Percentiles rank a stretch among this genome's conserved stretches.
phyloP scores from a whole-genome alignment of 2,888 invertebrate genomes.

The Neoascia interrupta region DNA sequence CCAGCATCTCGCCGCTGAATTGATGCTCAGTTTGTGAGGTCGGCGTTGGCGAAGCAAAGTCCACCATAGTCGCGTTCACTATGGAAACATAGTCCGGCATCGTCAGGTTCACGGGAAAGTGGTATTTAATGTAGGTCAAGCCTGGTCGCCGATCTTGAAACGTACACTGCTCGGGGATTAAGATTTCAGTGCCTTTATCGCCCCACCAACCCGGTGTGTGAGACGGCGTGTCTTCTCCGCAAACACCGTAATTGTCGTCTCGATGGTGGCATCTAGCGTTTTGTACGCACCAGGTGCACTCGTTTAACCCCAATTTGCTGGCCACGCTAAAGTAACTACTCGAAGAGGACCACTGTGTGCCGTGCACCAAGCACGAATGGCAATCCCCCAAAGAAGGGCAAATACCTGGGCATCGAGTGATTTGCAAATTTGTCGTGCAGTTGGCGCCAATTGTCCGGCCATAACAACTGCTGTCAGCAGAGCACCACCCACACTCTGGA shows the following conservation, averaged over 20 bases:
- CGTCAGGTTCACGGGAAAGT: constrained; percentile 91
- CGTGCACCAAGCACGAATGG: constrained; percentile 91
- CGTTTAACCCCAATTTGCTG: constrained; percentile 87
- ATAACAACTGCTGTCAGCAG: constrained; percentile 89
- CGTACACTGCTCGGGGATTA: constrained; percentile 88
- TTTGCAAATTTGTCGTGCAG: constrained; percentile 94
- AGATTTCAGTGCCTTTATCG: constrained; percentile 87
- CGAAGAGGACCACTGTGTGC: constrained; percentile 78
- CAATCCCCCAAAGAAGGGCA: constrained; percentile 94
- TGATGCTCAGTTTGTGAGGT: constrained; percentile 85
- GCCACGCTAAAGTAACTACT: constrained; percentile 83
- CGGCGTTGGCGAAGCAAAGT: constrained; percentile 87
- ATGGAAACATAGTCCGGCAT: constrained; percentile 94
- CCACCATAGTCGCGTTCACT: constrained; percentile 91
- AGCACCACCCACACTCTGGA: constrained; percentile 97
- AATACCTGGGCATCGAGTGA: constrained; percentile 92
- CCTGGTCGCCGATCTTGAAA: constrained; percentile 90
- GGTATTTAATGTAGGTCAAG: constrained; percentile 92
- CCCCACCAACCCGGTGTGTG: constrained; percentile 96
- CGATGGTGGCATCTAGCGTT: constrained; percentile 93
- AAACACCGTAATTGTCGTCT: constrained; percentile 88
- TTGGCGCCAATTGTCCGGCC: constrained; percentile 92
- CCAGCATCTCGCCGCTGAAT: constrained; percentile 86
- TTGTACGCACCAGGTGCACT: constrained; percentile 96
- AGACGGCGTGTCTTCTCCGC: constrained; percentile 91